Percentiles rank a stretch among this genome's conserved stretches.
Conservation (phyloP, 2,797 vertebrate species). For the Sebastes flavidus region DNA sequence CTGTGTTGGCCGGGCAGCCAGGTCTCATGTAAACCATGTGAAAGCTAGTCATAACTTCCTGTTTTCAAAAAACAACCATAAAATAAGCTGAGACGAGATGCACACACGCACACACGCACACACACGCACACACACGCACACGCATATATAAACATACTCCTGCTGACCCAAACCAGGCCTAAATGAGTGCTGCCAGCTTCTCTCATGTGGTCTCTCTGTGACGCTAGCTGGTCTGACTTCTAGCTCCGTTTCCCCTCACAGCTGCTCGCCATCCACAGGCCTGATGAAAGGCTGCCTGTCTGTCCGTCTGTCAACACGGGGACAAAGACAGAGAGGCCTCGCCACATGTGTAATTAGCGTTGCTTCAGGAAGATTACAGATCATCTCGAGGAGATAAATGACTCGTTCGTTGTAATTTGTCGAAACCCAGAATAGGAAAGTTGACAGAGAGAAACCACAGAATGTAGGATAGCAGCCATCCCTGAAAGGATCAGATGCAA, state of each 20-base stretch:
- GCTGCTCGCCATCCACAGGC: constrained; percentile 75
- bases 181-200: constrained; percentile 66
- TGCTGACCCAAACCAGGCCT: constrained; percentile 73
- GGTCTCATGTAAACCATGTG: constrained; percentile 75
- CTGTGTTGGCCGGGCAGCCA: constrained; percentile 40
- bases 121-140: constrained; percentile 33
- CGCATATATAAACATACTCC: constrained; percentile 54
- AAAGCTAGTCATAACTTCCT: constrained; percentile 80
- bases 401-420: constrained; percentile 64
- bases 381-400: constrained; percentile 61
- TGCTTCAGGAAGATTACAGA: constrained; percentile 72
- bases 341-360: constrained; percentile 77
- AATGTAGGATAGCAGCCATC: constrained; percentile 46
- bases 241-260: constrained; percentile 71
- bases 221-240: constrained; percentile 68
- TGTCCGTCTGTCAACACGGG: constrained; percentile 57
- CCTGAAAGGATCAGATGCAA: constrained; percentile 53
- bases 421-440: constrained; percentile 59
- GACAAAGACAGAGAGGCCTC: constrained; percentile 61
- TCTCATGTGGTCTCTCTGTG: constrained; percentile 81
- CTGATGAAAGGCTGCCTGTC: constrained; percentile 77
- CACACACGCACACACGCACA: constrained; percentile 25
- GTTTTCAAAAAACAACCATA: constrained; percentile 78
- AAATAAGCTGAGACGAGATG: constrained; percentile 64
- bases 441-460: constrained; percentile 56